These are phyloP conservation scores for Orientallactaga sibirica DNA, from an alignment of 2,797 vertebrate species.

Conservation along the genomic window DNA sequence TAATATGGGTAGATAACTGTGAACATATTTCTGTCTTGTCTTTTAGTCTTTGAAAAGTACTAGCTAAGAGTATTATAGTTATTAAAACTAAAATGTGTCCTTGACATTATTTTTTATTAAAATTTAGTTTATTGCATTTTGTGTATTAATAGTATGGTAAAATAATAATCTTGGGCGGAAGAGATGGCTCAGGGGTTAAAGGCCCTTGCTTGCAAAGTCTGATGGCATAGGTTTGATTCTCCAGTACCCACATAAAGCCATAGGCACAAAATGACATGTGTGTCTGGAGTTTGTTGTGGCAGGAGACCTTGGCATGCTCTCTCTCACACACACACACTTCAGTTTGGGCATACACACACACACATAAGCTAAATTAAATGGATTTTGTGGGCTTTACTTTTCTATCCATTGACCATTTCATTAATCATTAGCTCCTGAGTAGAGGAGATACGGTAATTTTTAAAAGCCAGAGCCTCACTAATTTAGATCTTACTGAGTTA, in stretches of 20 bases:
- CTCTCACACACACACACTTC: too few species aligned
- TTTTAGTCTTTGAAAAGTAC: conserved; percentile 44
- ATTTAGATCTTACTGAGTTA: conserved; percentile 53
- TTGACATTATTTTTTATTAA: conserved; percentile 50
- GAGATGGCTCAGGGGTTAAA: too few species aligned
- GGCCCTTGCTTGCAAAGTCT: too few species aligned
- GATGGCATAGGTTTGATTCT: too few species aligned
- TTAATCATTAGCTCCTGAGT: conserved; percentile 30
- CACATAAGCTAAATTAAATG: neutral
- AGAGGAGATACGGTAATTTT: conserved; percentile 44
- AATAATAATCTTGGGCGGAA: neutral
- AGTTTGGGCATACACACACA: too few species aligned
- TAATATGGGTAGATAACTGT: neutral
- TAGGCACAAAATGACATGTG: too few species aligned
- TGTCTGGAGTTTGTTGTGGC: too few species aligned
- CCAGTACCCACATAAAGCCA: too few species aligned
- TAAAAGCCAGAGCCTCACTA: neutral
- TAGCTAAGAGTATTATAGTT: conserved; percentile 41
- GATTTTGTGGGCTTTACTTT: conserved; percentile 30
- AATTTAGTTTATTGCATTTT: conserved; percentile 16
- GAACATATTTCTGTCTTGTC: conserved; percentile 16
- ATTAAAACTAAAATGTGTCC: conserved; percentile 17
- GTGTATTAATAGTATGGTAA: conserved; percentile 41
- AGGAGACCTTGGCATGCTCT: too few species aligned
- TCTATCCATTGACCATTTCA: conserved; percentile 27